phyloP scores from a whole-genome alignment of 2,113 vertebrate genomes.

The Ondatra zibethicus region DNA sequence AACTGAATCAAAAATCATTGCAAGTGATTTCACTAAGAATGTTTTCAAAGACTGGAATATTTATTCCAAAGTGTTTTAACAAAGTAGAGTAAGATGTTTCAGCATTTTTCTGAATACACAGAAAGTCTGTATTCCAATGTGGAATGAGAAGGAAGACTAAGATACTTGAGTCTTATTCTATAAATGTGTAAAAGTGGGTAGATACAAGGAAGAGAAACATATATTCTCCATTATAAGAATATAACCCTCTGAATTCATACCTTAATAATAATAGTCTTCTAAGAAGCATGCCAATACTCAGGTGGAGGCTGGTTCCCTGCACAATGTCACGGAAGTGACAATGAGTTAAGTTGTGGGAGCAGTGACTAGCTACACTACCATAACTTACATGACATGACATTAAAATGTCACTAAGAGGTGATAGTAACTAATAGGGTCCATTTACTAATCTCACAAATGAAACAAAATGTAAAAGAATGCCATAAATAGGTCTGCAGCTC shows the following conservation, averaged over 20 bases:
- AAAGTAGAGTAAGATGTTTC: conserved; percentile 36
- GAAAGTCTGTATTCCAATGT: not conserved
- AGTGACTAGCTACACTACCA: not conserved
- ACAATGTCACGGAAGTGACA: conserved; percentile 69
- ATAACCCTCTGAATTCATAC: conserved; percentile 58
- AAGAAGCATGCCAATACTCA: conserved; percentile 50
- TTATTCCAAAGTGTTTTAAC: conserved; percentile 58
- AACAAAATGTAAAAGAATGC: not conserved
- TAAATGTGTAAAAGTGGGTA: not conserved
- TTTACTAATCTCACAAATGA: conserved; percentile 42
- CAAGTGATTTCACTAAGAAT: conserved; percentile 59
- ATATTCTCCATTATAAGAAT: conserved; percentile 58
- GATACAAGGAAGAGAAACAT: conserved; percentile 39
- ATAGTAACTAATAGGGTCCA: conserved; percentile 18
- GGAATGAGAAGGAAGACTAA: not conserved
- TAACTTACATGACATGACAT: conserved; percentile 23
- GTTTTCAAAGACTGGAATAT: conserved; percentile 65
- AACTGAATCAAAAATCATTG: conserved; percentile 69
- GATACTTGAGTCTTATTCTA: not conserved
- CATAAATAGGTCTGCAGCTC: not conserved
- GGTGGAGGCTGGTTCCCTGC: not conserved
- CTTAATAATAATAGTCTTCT: conserved; percentile 36
- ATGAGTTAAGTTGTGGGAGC: conserved; percentile 59
- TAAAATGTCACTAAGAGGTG: conserved; percentile 38
- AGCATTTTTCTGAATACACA: not conserved